These are phyloP conservation scores for Leistus spinibarbis DNA, from an alignment of 2,888 invertebrate genomes.

Conservation along the genomic window DNA sequence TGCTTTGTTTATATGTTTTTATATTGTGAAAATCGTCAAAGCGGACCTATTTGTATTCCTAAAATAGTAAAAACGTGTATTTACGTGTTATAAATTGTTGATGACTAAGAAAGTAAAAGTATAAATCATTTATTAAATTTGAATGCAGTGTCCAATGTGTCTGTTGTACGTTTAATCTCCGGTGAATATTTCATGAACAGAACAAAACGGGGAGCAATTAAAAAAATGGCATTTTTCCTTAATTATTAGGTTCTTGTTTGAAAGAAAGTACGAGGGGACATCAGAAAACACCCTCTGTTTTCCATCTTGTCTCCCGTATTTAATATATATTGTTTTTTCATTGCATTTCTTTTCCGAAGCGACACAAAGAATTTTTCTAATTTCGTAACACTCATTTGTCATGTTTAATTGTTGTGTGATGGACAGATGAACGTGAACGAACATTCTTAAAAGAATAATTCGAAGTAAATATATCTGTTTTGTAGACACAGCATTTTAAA, in stretches of 20 bases:
- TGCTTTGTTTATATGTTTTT: no score
- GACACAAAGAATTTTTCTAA: constrained; percentile 23
- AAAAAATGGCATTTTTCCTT: constrained; percentile 36
- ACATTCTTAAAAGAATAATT: no score
- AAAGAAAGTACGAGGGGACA: constrained; percentile 8
- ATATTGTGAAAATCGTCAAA: no score
- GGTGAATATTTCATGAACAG: constrained; percentile 36
- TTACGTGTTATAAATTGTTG: no score
- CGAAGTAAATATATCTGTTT: no score
- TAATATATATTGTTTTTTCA: neutral
- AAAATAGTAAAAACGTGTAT: no score
- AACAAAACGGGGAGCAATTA: constrained; percentile 31
- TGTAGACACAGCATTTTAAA: no score
- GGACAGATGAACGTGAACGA: constrained; percentile 17
- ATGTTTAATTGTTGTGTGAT: constrained; percentile 31
- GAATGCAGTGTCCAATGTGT: no score
- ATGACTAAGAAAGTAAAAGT: no score
- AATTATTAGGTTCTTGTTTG: constrained; percentile 31
- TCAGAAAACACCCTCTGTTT: neutral
- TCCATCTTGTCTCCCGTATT: neutral
- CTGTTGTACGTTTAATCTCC: constrained; percentile 2
- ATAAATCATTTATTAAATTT: no score
- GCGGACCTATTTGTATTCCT: no score
- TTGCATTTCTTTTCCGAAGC: neutral
- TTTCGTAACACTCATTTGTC: constrained; percentile 22